A percentile compares a stretch with the other conserved stretches of the same genome.
These are phyloP conservation scores for Eremobia ochroleuca DNA, from an alignment of 2,888 invertebrate genomes.

Conservation along the genomic window DNA sequence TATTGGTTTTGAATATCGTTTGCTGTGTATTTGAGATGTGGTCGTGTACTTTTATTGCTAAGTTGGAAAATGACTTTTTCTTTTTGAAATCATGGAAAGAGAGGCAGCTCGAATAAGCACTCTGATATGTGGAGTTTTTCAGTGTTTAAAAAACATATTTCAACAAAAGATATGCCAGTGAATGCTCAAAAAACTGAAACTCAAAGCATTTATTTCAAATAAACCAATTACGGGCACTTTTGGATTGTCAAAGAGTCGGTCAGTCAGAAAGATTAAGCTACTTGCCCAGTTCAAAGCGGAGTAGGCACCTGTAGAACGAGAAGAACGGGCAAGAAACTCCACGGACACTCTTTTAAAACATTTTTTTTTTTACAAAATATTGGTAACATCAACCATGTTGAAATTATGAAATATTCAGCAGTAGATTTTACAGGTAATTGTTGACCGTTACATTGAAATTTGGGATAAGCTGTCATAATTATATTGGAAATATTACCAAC, in stretches of 20 bases:
- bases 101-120: too few species aligned
- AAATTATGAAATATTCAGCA: background rate
- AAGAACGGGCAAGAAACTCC: background rate
- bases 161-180: background rate
- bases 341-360: background rate
- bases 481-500: background rate
- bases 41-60: constrained; percentile 13
- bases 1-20: constrained; percentile 56
- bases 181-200: background rate
- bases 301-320: background rate
- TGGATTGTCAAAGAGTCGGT: background rate
- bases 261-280: background rate
- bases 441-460: background rate
- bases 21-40: constrained; percentile 15
- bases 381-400: background rate
- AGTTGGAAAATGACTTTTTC: background rate
- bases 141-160: background rate
- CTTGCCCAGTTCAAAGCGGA: background rate
- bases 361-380: background rate
- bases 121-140: background rate
- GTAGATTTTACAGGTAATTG: background rate
- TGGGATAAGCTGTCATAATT: background rate
- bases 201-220: background rate
- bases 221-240: background rate
- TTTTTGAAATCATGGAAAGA: background rate